These are phyloP conservation scores for Drosophila elegans DNA, from an alignment of 1,140 invertebrate genomes.

Conservation along the genomic window DNA sequence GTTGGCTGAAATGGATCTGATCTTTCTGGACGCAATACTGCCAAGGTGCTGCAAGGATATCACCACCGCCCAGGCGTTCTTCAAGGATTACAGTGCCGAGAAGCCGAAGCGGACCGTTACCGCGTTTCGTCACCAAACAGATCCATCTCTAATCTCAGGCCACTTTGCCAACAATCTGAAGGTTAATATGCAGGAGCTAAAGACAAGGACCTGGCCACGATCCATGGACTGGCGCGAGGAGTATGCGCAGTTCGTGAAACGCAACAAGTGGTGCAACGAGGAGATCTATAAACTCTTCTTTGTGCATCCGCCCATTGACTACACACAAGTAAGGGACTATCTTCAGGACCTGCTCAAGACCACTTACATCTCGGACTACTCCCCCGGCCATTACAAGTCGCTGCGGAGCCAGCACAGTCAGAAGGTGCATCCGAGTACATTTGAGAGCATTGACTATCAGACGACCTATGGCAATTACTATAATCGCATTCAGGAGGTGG, in stretches of 20 bases:
- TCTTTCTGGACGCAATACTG: conserved; percentile 39
- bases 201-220: conserved; percentile 57
- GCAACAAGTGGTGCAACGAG: conserved; percentile 67
- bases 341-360: conserved; percentile 50
- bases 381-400: conserved; percentile 47
- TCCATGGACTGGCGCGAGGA: conserved; percentile 71
- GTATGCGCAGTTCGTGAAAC: conserved; percentile 54
- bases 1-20: conserved; percentile 25
- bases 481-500: conserved; percentile 57
- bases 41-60: conserved; percentile 21
- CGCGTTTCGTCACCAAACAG: conserved; percentile 39
- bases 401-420: conserved; percentile 22
- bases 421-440: background rate
- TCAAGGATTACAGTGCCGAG: conserved; percentile 30
- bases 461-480: conserved; percentile 70
- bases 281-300: conserved; percentile 65
- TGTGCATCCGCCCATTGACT: conserved; percentile 48
- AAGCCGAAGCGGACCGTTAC: conserved; percentile 3
- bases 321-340: conserved; percentile 34
- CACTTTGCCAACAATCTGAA: conserved; percentile 63
- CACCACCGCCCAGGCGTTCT: conserved; percentile 37
- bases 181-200: conserved; percentile 28
- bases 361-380: conserved; percentile 58
- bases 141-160: conserved; percentile 50
- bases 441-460: conserved; percentile 27